phyloP scores from a whole-genome alignment of 2,888 invertebrate genomes.

The Nineta flava region DNA sequence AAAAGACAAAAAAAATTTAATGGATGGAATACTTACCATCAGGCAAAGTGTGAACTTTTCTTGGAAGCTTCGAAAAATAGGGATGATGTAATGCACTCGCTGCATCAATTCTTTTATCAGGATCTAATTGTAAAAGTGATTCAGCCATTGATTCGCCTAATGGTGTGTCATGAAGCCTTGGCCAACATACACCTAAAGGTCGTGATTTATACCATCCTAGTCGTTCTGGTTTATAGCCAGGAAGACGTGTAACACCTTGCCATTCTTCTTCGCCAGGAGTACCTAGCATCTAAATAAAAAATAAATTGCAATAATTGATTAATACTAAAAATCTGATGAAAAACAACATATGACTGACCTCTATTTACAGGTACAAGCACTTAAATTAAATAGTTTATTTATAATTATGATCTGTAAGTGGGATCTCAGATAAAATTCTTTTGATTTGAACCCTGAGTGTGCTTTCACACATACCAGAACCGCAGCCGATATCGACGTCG shows the following conservation, averaged over 20 bases:
- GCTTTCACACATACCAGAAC: no score
- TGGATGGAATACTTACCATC: conserved; percentile 51
- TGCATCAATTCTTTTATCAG: conserved; percentile 72
- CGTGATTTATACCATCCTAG: conserved; percentile 56
- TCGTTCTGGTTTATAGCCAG: conserved; percentile 69
- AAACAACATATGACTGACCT: neutral
- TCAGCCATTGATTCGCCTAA: conserved; percentile 81
- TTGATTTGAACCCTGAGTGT: no score
- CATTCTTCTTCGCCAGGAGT: conserved; percentile 90
- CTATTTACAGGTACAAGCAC: no score
- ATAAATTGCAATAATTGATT: neutral
- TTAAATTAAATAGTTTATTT: no score
- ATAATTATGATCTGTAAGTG: no score
- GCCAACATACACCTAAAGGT: conserved; percentile 73
- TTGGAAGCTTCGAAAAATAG: conserved; percentile 84
- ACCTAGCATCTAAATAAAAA: conserved; percentile 57
- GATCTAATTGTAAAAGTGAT: conserved; percentile 73
- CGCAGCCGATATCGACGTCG: no score
- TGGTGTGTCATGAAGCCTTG: conserved; percentile 76
- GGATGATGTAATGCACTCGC: conserved; percentile 72
- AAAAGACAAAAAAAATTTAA: no score
- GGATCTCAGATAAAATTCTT: no score
- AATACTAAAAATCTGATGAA: neutral
- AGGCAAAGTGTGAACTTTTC: conserved; percentile 76
- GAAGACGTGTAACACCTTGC: conserved; percentile 76